A percentile compares a stretch with the other conserved stretches of the same genome.
phyloP scores from a whole-genome alignment of 2,888 invertebrate species.

The Blastobasis adustella region DNA sequence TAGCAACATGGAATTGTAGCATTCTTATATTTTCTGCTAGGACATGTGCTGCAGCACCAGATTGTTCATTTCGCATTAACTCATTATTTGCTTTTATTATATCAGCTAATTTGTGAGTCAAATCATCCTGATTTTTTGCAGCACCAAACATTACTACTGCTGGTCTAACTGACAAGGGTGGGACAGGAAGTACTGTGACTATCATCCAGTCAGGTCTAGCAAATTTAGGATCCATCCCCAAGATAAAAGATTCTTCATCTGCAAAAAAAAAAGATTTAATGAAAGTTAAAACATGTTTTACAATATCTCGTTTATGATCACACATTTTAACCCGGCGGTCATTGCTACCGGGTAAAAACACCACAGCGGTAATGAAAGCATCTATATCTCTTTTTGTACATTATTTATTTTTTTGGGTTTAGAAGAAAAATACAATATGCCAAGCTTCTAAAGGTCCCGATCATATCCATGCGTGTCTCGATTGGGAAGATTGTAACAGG shows the following conservation, averaged over 20 bases:
- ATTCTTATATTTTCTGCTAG: constrained; percentile 97
- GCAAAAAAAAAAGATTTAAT: constrained; percentile 18
- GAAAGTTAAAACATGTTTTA: too few species aligned
- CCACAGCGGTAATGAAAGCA: too few species aligned
- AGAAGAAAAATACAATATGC: too few species aligned
- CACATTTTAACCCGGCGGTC: too few species aligned
- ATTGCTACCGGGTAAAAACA: too few species aligned
- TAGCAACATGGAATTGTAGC: constrained; percentile 99
- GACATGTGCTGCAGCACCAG: constrained; percentile 98
- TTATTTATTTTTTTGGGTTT: too few species aligned
- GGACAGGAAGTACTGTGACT: constrained; percentile 96
- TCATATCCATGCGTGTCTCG: too few species aligned
- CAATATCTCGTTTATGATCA: too few species aligned
- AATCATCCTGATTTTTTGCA: constrained; percentile 98
- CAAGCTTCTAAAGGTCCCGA: too few species aligned
- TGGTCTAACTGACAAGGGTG: constrained; percentile 95
- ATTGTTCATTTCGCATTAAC: constrained; percentile 93
- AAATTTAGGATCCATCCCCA: constrained; percentile 97
- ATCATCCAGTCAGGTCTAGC: constrained; percentile 99
- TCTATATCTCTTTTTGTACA: too few species aligned
- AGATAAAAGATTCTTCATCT: constrained; percentile 96
- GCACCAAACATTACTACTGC: constrained; percentile 99
- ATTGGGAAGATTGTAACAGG: too few species aligned
- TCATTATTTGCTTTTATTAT: constrained; percentile 99
- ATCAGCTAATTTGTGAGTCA: constrained; percentile 98